Base-by-base conservation (phyloP, 2,113 vertebrate genomes). In the Barbus barbus region DNA sequence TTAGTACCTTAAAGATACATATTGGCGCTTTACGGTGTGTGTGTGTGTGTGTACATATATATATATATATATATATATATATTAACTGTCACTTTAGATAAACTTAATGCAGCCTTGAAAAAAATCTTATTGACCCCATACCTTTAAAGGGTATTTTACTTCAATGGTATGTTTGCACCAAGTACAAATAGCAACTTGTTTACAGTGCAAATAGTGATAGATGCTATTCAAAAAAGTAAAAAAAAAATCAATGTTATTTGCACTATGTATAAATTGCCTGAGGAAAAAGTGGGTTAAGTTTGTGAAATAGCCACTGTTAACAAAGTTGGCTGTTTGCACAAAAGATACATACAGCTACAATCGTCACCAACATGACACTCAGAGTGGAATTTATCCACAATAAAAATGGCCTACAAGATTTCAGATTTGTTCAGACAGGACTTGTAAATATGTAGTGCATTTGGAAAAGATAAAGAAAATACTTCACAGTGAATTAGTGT, bases 391-490 rank as follows among this genome's bases (percentile, higher is more conserved):
- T 14, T 14, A 12, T 36, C 63, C 20, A 56, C 48, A 13, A 48
- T 8, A 31, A 1, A 31, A 46, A 28, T 76, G 11, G 22, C 20
- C 22, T 31, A n/a, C 26, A 18, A 60, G 77, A 36, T 38, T 65
- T 69, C 31, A 18, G 18, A 36, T 36, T 69, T 36, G 46, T 20
- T 38, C 11, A 24, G 20, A n/a, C 31, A 61, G 9, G 81, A 83
- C 22, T 38, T 56, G 14, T 14, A 61, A 0, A 11, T 22, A 22
- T 75, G 20, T 38, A 28, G 12, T 65, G 58, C 26, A 46, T 22
- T 74, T 22, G 20, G 33, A 56, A 65, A 83, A 38, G 18, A 58
- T n/a, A 13, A 58, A 63, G 53, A 83, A 33, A 65, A 53, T 33
- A 56, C 77, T 77, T 33, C 28, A 61, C 31, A 53, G 44, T 60